Conservation (phyloP, 2,113 vertebrate genomes). For the Myotis davidii region DNA sequence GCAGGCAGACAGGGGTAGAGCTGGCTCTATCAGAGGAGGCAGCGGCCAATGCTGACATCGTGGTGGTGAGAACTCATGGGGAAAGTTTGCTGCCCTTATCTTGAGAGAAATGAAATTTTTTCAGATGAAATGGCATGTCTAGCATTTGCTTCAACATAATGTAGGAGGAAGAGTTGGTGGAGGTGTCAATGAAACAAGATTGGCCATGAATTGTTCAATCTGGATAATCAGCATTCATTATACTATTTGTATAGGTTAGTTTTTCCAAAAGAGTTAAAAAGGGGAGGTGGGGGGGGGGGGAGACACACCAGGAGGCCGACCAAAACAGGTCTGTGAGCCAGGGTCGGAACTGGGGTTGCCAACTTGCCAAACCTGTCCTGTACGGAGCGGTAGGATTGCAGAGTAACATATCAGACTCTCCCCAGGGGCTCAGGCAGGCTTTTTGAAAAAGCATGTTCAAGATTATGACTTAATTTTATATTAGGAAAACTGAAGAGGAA, state of each 20-base stretch:
- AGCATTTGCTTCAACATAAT: neutral
- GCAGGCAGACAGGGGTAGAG: neutral
- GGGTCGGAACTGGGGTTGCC: neutral
- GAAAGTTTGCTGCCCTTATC: neutral
- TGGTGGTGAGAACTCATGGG: neutral
- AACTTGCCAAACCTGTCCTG: neutral
- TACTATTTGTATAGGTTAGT: neutral
- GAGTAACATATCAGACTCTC: neutral
- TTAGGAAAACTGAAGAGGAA: slow-evolving; percentile 7
- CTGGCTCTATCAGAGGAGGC: rapidly evolving
- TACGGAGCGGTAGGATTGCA: too few species aligned
- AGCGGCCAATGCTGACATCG: neutral
- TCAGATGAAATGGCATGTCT: neutral
- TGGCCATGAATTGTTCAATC: neutral
- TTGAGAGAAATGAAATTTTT: neutral
- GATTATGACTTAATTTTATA: neutral
- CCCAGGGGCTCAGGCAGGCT: neutral
- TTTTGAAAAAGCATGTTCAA: neutral
- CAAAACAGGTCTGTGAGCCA: neutral
- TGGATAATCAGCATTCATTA: neutral
- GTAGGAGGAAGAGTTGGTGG: neutral
- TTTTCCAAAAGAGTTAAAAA: neutral
- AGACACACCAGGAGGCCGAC: neutral
- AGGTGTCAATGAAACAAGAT: neutral
- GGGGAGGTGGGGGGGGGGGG: too few species aligned